phyloP scores from a whole-genome alignment of 1,140 invertebrate genomes.

The Probaryconus sp. region DNA sequence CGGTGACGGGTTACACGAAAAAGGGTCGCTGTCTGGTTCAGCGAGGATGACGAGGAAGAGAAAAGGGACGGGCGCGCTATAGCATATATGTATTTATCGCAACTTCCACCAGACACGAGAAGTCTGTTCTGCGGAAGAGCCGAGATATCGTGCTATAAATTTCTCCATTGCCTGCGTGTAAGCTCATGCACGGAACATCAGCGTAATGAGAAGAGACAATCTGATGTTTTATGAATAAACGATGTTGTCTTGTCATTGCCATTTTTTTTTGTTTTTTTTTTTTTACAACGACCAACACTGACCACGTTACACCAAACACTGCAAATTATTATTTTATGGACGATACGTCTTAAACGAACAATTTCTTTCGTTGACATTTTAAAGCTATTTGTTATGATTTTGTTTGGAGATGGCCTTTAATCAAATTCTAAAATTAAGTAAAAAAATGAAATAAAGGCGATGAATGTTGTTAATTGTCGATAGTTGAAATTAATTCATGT shows the following conservation, averaged over 20 bases:
- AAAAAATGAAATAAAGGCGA: too few relatives aligned
- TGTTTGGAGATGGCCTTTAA: too few relatives aligned
- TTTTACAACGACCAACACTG: constrained; percentile 4
- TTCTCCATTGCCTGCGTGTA: constrained; percentile 9
- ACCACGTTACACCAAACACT: not conserved
- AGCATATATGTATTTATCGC: constrained; percentile 23
- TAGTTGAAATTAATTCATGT: too few relatives aligned
- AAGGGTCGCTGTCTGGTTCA: not conserved
- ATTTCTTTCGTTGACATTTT: not conserved
- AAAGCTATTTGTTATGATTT: too few relatives aligned
- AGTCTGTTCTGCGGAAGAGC: constrained; percentile 4
- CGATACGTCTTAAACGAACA: not conserved
- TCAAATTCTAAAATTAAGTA: too few relatives aligned
- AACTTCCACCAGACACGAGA: constrained; percentile 31
- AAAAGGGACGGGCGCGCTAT: not conserved
- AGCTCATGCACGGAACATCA: constrained; percentile 4
- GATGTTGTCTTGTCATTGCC: constrained; percentile 4
- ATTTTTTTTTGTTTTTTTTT: too few relatives aligned
- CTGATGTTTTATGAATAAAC: constrained; percentile 19
- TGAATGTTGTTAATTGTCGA: too few relatives aligned
- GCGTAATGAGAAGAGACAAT: constrained; percentile 27
- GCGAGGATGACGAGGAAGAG: constrained; percentile 17
- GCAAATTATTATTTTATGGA: constrained; percentile 19
- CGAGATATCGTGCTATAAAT: constrained; percentile 28
- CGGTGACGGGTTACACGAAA: constrained; percentile 4